Base-by-base conservation (phyloP, 1,140 invertebrate genomes). In the Drosophila orena region DNA sequence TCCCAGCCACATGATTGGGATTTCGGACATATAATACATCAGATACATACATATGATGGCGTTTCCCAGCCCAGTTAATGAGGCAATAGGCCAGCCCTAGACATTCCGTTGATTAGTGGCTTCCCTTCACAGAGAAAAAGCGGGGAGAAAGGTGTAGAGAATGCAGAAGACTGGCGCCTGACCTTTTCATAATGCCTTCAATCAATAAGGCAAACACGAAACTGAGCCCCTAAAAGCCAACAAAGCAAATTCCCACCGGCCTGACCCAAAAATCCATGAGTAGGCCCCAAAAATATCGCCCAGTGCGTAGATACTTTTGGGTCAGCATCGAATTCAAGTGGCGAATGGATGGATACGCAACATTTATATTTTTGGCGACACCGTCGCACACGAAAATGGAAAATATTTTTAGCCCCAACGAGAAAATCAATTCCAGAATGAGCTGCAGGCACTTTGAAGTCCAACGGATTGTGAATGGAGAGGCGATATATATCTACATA, bases 281-380 rank as follows among this genome's bases (percentile, higher is more conserved):
- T 37, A 7, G 37, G 5, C 27, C 17, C 60, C 30, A 37, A 64
- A 64, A 35, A 42, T 50, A 46, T 46, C 69, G 22, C 15, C 35
- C 56, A 30, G 47, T 56, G 53, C 52, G 43, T 60, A 81, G 46
- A 79, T 72, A 73, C 50, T 69, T 71, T 62, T 35, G 69, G 50
- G 37, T 34, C 42, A 46, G 47, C 42, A 49, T 60, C 56, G 53
- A 57, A 47, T 43, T 22, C 61, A 46, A 65, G 61, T 47, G 60
- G 61, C 42, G 30, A 42, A 11, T 35, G 65, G 15, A 11, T 35
- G 65, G 15, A 68, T 53, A 68, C 61, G 61, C 64, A 53, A 53
- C 37, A 53, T 66, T 53, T 57, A 70, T 70, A 70, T 85, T 86
- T 85, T 85, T 85, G 83, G 83, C 83, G 81, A 85, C 81, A 85